Base-by-base conservation (phyloP, 2,888 invertebrate genomes). In the Steinernema scapterisci region DNA sequence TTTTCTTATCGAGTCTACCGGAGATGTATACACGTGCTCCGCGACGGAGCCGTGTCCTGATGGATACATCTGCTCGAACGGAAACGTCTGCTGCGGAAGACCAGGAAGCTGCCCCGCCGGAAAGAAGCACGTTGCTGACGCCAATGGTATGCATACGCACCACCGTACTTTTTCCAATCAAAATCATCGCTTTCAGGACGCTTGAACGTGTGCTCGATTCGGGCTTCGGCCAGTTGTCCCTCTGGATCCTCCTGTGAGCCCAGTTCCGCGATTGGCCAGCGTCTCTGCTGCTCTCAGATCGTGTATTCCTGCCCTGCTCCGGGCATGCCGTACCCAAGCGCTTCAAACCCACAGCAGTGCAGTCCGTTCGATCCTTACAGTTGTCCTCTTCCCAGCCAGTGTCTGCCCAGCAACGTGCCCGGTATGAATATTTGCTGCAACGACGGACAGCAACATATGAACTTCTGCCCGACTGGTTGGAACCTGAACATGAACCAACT, bases 401-500 rank as follows among this genome's bases (percentile, higher is more conserved):
- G 80, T 27, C 80, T 78, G 51, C 72, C 73, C 43, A 77, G 76
- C 52, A 79, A 77, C 70, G 52, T 79, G 27, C 76, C 79, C 7
- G 79, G 79, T 9, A 63, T 73, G 31, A 73, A 27, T 52, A 79
- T 79, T 25, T 79, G 79, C 71, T 79, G 79, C 44, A 54, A 51
- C 27, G 46, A 51, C 46, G 74, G 71, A 9, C 74, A 63, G 11
- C 51, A 44, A 27, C 51, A 52, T 13, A 71, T 43, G 13, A 78
- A 78, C 45, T 21, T 80, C 25, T 79, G 79, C 51, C 79, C 79
- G 9, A 48, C 70, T 38, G 79, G 79, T 5, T 79, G 79, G 79
- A 48, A 74, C 21, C 21, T 31, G 6, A 51, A 63, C 44, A 38
- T 27, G 13, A 31, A 43, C 21, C 27, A 31, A 6, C 11, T 31